phyloP scores from a whole-genome alignment of 2,113 vertebrate genomes.

The Eulemur macaco region DNA sequence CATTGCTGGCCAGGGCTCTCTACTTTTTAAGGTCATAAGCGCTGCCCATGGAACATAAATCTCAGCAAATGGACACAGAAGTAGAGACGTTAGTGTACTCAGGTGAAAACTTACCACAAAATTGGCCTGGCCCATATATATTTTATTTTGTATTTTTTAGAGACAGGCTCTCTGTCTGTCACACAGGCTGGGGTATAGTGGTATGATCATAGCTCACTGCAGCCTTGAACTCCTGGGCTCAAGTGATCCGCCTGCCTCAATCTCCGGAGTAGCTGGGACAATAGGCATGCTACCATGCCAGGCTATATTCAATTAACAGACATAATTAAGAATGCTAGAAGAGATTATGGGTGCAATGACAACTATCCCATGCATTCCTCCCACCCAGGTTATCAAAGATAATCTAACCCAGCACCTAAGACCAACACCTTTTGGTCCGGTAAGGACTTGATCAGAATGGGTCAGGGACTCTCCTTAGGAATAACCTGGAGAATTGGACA shows the following conservation, averaged over 20 bases:
- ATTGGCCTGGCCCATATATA: background rate
- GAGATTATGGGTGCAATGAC: background rate
- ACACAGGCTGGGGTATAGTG: too few relatives aligned
- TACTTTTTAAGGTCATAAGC: background rate
- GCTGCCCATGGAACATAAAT: conserved; percentile 25
- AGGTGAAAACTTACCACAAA: background rate
- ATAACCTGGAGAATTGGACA: accelerated
- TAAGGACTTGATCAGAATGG: background rate
- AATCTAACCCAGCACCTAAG: background rate
- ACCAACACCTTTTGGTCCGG: background rate
- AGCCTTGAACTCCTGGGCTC: too few relatives aligned
- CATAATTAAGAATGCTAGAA: background rate
- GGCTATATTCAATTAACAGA: background rate
- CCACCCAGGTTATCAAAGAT: background rate
- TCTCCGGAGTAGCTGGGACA: too few relatives aligned
- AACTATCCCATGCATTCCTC: background rate
- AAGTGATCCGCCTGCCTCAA: too few relatives aligned
- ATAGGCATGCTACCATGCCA: too few relatives aligned
- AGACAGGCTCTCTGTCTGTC: too few relatives aligned
- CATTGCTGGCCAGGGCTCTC: background rate
- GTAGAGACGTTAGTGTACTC: background rate
- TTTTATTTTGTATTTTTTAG: too few relatives aligned
- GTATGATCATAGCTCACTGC: too few relatives aligned
- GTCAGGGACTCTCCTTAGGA: background rate
- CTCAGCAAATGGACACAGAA: background rate